phyloP scores from a whole-genome alignment of 2,888 invertebrate genomes.

The Arge pagana region DNA sequence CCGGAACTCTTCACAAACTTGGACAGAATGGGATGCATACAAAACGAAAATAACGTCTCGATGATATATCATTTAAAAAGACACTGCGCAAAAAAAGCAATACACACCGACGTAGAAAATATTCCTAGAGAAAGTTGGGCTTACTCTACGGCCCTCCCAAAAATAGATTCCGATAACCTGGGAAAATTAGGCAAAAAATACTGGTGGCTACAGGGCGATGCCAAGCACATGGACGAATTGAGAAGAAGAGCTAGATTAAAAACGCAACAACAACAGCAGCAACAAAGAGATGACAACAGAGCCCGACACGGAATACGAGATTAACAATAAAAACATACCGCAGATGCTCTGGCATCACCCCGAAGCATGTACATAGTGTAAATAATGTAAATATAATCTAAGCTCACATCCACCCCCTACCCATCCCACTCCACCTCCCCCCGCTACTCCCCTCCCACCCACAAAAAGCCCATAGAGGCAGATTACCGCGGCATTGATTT shows the following conservation, averaged over 20 bases:
- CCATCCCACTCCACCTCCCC: too few species aligned
- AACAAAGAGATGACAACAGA: background rate
- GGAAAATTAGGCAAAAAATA: background rate
- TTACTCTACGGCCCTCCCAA: background rate
- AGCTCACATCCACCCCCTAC: too few species aligned
- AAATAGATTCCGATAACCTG: background rate
- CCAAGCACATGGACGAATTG: constrained; percentile 1
- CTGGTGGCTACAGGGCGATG: background rate
- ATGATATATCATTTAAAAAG: background rate
- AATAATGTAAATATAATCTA: too few species aligned
- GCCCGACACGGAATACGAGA: too few species aligned
- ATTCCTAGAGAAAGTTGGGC: background rate
- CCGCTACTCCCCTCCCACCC: too few species aligned
- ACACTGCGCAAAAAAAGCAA: background rate
- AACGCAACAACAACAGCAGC: background rate
- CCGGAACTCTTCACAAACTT: constrained; percentile 13
- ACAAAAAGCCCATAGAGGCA: too few species aligned
- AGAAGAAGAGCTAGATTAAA: background rate
- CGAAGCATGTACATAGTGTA: too few species aligned
- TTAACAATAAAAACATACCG: too few species aligned
- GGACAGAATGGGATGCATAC: constrained; percentile 3
- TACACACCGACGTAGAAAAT: background rate
- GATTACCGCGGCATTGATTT: too few species aligned
- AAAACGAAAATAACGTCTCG: background rate
- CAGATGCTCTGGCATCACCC: too few species aligned